Base-by-base conservation (phyloP, 2,113 vertebrate species). In the Muntiacus muntjak region DNA sequence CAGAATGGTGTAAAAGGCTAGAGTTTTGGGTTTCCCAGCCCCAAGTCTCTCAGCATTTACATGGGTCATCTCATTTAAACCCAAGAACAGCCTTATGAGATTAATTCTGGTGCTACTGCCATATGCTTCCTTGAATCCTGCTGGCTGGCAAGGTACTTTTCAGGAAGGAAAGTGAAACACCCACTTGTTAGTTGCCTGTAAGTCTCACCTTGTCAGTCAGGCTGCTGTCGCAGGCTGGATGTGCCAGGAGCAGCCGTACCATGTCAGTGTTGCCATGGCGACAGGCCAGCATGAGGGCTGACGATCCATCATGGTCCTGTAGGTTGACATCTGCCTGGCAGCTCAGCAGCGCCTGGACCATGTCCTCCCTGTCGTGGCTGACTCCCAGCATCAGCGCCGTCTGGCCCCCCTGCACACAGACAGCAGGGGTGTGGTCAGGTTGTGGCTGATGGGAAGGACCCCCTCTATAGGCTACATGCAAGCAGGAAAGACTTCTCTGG, bases 341-440 rank as follows among this genome's bases (percentile, higher is more conserved):
- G 92, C 98, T 93, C 96, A 99, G 98, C 8, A 99, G 97, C 0
- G 99, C 99, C 47, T 95, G 98, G 28, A 99, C 99, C 99, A 99
- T 99, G 98, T 99, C 99, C 0, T 98, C 98, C 71, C 99, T 84
- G 57, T 99, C 99, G 1, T 99, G 99, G 91, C 98, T 99, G 3
- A 99, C 99, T 8, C 98, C 99, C 93, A 99, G 97, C 98, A 99
- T 99, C 98, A 99, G 98, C 0, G 99, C 99, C 0, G 99, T 99
- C 97, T 99, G 99, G 21, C 99, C 99, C 8, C 99, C 99, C 99
- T 99, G 98, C 87, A 95, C 89, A 91, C 13, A 92, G 78, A 90
- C 47, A 23, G 60, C 36, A 58, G 67, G n/a, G 50, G 13, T 1
- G 5, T 13, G n/a, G 4, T 94, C 60, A 97, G 67, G 54, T 12